These are phyloP conservation scores for Periplaneta americana DNA, from an alignment of 1,140 invertebrate genomes.

Conservation along the genomic window DNA sequence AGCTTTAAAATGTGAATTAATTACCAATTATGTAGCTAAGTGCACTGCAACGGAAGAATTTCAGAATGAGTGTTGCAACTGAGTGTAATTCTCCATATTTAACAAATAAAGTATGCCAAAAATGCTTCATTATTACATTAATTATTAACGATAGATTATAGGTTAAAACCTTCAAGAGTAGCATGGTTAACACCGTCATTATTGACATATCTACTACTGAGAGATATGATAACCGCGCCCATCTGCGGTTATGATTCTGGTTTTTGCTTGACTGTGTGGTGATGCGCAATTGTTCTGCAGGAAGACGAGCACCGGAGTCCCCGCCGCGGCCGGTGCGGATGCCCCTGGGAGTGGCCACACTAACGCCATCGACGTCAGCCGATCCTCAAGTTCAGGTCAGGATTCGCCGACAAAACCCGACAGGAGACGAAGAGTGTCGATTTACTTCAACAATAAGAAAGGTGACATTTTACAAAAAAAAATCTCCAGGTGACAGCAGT, in stretches of 20 bases:
- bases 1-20: too few relatives aligned
- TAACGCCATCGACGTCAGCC: slow-evolving; percentile 30
- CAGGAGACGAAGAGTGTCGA: slow-evolving; percentile 26
- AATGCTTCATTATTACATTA: too few relatives aligned
- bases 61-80: too few relatives aligned
- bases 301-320: neutral
- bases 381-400: slow-evolving; percentile 39
- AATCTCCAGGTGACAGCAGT: neutral
- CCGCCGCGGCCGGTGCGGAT: slow-evolving; percentile 4
- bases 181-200: too few relatives aligned
- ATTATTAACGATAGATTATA: too few relatives aligned
- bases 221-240: too few relatives aligned
- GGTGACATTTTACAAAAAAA: neutral
- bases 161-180: too few relatives aligned
- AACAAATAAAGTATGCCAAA: too few relatives aligned
- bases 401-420: slow-evolving; percentile 38
- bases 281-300: neutral
- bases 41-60: too few relatives aligned
- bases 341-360: neutral
- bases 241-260: neutral
- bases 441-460: slow-evolving; percentile 35
- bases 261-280: neutral
- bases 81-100: too few relatives aligned
- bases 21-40: too few relatives aligned
- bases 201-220: too few relatives aligned